Percentiles rank a stretch among this genome's conserved stretches.
Conservation (phyloP, 2,797 vertebrate genomes). For the Tokudaia tokunoshimensis region DNA sequence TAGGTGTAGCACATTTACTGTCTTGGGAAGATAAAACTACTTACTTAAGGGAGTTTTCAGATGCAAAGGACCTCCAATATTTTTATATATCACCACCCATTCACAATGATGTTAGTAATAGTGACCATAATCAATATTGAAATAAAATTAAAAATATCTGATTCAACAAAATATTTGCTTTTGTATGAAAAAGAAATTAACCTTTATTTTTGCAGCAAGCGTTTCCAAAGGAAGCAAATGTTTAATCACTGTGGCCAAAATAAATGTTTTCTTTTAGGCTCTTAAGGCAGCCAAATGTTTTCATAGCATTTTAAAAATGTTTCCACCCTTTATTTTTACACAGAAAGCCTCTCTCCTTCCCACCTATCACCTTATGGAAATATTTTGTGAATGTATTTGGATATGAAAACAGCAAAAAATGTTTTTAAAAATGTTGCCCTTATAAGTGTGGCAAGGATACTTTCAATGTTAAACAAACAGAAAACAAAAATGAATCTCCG, state of each 20-base stretch:
- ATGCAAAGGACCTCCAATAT: neutral
- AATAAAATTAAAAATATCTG: constrained; percentile 39
- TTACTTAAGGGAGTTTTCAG: neutral
- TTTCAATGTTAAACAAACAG: constrained; percentile 47
- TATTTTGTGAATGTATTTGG: constrained; percentile 64
- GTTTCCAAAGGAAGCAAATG: constrained; percentile 76
- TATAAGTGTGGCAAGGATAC: constrained; percentile 37
- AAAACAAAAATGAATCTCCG: constrained; percentile 27
- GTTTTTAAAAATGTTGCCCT: constrained; percentile 59
- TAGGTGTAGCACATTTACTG: neutral
- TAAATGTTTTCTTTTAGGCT: constrained; percentile 77
- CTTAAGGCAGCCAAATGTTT: constrained; percentile 71
- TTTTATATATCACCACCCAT: neutral
- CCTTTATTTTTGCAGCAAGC: constrained; percentile 68
- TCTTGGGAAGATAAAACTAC: constrained; percentile 37
- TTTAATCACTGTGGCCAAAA: constrained; percentile 74
- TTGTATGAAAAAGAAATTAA: constrained; percentile 63
- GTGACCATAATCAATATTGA: constrained; percentile 31
- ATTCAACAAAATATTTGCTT: constrained; percentile 63
- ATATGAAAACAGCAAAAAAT: constrained; percentile 51
- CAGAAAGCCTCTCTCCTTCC: constrained; percentile 46
- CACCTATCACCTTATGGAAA: constrained; percentile 59
- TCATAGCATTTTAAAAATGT: constrained; percentile 74
- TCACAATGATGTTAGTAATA: constrained; percentile 12
- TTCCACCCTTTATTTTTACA: constrained; percentile 75